These are phyloP conservation scores for Bostrychus sinensis DNA, from an alignment of 2,113 vertebrate genomes.

Conservation along the genomic window DNA sequence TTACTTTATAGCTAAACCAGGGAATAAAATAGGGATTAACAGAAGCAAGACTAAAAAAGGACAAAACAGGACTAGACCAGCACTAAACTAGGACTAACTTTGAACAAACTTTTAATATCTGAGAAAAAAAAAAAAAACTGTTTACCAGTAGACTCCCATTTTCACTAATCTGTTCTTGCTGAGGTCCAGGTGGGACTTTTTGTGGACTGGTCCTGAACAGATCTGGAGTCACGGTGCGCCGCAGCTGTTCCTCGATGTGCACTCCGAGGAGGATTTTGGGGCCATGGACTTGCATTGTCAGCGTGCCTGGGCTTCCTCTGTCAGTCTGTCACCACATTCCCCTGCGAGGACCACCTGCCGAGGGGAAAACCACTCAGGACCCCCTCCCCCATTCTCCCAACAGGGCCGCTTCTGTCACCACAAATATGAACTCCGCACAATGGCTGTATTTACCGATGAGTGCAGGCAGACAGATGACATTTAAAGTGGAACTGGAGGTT, in stretches of 20 bases:
- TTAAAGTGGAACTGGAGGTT: neutral
- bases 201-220: neutral
- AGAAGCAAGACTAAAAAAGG: too few species aligned
- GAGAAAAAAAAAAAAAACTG: too few species aligned
- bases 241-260: slow-evolving; percentile 17
- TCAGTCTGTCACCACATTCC: slow-evolving; percentile 31
- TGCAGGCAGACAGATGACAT: neutral
- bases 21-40: too few species aligned
- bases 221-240: neutral
- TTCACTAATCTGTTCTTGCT: neutral
- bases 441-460: neutral
- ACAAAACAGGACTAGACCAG: too few species aligned
- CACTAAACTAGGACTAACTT: too few species aligned
- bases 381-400: neutral
- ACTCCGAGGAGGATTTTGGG: neutral
- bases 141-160: neutral
- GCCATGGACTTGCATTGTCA: neutral
- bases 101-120: too few species aligned
- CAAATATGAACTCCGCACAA: neutral
- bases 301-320: slow-evolving; percentile 26
- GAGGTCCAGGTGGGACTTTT: neutral
- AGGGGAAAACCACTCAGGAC: neutral
- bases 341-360: slow-evolving; percentile 39
- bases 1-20: too few species aligned
- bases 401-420: neutral